These are phyloP conservation scores for Salvelinus sp. DNA, from an alignment of 2,113 vertebrate genomes.

Conservation along the genomic window DNA sequence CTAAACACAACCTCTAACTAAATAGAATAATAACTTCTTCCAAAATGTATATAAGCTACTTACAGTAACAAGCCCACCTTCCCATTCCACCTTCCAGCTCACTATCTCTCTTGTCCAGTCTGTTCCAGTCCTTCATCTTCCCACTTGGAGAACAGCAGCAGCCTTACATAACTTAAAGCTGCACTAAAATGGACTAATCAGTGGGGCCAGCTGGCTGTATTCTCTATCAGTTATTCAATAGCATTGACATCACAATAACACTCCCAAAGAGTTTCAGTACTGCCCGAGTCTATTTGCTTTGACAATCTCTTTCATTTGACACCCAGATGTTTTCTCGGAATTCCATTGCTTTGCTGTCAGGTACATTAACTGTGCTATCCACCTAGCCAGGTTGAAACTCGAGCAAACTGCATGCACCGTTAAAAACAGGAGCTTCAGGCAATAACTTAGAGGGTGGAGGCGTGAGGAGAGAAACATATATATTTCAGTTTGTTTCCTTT, in stretches of 20 bases:
- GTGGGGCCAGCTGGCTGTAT: background rate
- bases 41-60: background rate
- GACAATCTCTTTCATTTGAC: background rate
- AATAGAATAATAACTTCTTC: background rate
- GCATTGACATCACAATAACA: background rate
- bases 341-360: background rate
- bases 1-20: background rate
- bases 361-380: background rate
- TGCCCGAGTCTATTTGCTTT: background rate
- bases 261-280: background rate
- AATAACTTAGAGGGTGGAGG: background rate
- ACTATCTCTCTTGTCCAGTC: background rate
- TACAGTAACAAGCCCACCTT: background rate
- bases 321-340: constrained; percentile 5
- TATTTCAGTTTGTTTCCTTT: constrained; percentile 2
- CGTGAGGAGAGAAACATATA: background rate
- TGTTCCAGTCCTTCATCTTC: background rate
- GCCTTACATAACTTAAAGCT: background rate
- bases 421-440: background rate
- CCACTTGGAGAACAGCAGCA: background rate
- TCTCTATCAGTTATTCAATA: constrained; percentile 2
- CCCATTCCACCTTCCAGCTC: background rate
- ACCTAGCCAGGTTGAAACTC: background rate
- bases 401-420: background rate
- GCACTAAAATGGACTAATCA: background rate